phyloP scores from a whole-genome alignment of 1,140 invertebrate species.

The Scaptodrosophila lebanonensis region DNA sequence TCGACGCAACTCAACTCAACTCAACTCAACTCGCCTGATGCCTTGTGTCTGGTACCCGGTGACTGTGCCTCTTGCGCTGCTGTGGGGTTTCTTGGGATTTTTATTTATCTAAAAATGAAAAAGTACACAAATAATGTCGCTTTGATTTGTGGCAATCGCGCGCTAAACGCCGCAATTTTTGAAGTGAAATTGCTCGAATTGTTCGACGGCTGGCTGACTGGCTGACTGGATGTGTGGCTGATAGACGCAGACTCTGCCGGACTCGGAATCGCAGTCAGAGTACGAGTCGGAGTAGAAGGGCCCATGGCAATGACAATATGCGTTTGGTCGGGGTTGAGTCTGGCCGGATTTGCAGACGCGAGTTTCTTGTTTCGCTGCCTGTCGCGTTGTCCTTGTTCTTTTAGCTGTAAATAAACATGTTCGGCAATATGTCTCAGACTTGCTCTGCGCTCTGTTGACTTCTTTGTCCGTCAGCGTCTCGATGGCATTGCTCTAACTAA shows the following conservation, averaged over 20 bases:
- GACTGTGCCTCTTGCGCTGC: neutral
- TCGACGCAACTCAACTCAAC: no score
- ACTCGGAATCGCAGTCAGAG: neutral
- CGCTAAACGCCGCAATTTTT: slow-evolving; percentile 71
- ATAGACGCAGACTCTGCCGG: neutral
- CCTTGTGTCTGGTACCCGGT: slow-evolving; percentile 7
- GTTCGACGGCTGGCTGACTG: slow-evolving; percentile 35
- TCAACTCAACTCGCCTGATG: no score
- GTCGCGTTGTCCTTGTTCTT: slow-evolving; percentile 45
- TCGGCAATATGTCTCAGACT: slow-evolving; percentile 53
- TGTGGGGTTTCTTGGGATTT: slow-evolving; percentile 56
- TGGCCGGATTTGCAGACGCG: neutral
- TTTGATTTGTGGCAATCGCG: slow-evolving; percentile 72
- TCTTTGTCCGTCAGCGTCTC: slow-evolving; percentile 26
- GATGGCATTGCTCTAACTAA: no score
- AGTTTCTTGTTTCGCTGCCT: slow-evolving; percentile 6
- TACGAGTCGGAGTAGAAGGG: no score
- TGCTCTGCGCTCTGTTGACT: slow-evolving; percentile 19
- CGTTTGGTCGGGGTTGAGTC: slow-evolving; percentile 23
- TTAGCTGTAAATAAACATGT: slow-evolving; percentile 66
- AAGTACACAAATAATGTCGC: slow-evolving; percentile 51
- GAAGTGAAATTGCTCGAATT: slow-evolving; percentile 70
- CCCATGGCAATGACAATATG: slow-evolving; percentile 39
- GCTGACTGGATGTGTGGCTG: neutral
- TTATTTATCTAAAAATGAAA: slow-evolving; percentile 65